These are phyloP conservation scores for Elegia similella DNA, from an alignment of 2,888 invertebrate species.

Conservation along the genomic window DNA sequence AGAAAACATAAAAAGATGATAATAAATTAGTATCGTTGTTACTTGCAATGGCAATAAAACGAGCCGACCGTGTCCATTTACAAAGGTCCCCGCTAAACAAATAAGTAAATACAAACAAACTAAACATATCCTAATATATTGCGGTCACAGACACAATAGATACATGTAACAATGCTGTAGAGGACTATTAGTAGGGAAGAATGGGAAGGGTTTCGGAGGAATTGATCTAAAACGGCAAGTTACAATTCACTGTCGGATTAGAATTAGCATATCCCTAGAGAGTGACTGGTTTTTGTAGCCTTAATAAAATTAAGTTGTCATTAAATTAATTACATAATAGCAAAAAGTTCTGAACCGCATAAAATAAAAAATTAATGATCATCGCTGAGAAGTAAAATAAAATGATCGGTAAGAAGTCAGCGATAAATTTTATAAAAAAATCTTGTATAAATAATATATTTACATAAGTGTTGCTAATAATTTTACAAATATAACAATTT, in stretches of 20 bases:
- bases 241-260: neutral
- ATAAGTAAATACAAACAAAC: constrained; percentile 49
- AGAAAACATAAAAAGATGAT: constrained; percentile 27
- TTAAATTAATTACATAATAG: too few species aligned
- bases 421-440: too few species aligned
- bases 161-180: constrained; percentile 45
- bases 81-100: constrained; percentile 45
- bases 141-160: constrained; percentile 46
- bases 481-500: too few species aligned
- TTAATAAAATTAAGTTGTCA: too few species aligned
- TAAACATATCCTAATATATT: constrained; percentile 43
- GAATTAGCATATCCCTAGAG: neutral
- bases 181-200: constrained; percentile 38
- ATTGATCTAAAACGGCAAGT: constrained; percentile 24
- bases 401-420: too few species aligned
- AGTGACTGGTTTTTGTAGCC: neutral
- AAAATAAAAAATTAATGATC: too few species aligned
- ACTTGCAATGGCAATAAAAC: constrained; percentile 42
- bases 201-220: constrained; percentile 37
- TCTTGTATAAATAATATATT: too few species aligned
- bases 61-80: constrained; percentile 41
- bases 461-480: too few species aligned
- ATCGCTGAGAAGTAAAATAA: too few species aligned
- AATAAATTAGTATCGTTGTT: constrained; percentile 26
- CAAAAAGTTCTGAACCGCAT: too few species aligned